Percentiles rank a stretch among this genome's conserved stretches.
Conservation (phyloP, 2,113 vertebrate species). For the Chaetura pelagica region DNA sequence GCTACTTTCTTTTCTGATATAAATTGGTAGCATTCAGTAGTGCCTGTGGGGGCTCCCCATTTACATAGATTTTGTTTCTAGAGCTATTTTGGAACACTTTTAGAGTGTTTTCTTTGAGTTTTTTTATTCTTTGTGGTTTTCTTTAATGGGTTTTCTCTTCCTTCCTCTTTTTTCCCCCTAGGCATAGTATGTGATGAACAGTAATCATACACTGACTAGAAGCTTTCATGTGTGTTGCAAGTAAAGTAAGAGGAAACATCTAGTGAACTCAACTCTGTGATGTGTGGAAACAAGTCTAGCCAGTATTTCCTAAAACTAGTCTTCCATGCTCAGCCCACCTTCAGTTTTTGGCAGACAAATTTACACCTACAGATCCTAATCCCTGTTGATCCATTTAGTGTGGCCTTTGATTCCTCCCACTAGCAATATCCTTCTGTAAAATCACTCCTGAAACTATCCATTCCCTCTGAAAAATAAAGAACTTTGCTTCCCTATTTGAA, state of each 20-base stretch:
- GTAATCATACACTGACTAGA: background rate
- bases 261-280: background rate
- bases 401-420: background rate
- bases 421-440: background rate
- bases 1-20: background rate
- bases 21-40: background rate
- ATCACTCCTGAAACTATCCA: background rate
- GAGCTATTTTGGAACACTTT: background rate
- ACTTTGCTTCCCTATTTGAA: background rate
- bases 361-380: background rate
- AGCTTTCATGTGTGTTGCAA: background rate
- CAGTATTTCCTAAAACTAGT: background rate
- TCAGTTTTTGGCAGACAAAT: background rate
- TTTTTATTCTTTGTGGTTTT: background rate
- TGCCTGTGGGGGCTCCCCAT: rapidly evolving
- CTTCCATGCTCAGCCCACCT: background rate
- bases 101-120: background rate
- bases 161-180: background rate
- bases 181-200: background rate
- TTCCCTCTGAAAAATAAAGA: background rate
- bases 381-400: background rate
- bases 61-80: background rate
- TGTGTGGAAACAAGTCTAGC: background rate
- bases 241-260: background rate
- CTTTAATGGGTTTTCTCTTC: background rate